Evolutionary conservation across 2,113 vertebrate species (phyloP).

Genomic region (Vombatus ursinus): DNA sequence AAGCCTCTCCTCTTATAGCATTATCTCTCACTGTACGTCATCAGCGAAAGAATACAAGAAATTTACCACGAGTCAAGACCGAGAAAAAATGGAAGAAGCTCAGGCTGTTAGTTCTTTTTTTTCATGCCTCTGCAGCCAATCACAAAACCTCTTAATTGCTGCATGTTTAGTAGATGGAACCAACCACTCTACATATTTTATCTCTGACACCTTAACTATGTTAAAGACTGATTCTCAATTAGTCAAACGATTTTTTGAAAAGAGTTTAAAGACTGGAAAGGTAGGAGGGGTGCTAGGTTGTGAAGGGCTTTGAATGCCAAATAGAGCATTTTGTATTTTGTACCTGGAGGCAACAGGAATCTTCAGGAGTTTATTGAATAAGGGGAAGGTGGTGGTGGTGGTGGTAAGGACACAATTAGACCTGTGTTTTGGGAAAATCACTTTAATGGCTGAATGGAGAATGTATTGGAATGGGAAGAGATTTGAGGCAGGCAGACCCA

Average conservation of each 20-base stretch:
- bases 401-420: neutral
- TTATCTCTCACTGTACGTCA: neutral
- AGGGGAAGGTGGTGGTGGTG: neutral
- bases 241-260: neutral
- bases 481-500: neutral
- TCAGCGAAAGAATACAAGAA: neutral
- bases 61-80: neutral
- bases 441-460: neutral
- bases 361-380: neutral
- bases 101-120: neutral
- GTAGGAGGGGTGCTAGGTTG: neutral
- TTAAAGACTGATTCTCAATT: neutral
- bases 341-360: neutral
- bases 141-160: neutral
- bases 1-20: neutral
- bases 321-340: neutral
- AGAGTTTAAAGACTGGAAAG: neutral
- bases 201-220: neutral
- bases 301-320: neutral
- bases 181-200: neutral
- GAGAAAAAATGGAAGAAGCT: neutral
- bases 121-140: neutral
- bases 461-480: neutral
- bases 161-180: neutral
- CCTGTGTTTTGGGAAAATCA: neutral